phyloP scores from a whole-genome alignment of 2,888 invertebrate species.

The Eristalis pertinax region DNA sequence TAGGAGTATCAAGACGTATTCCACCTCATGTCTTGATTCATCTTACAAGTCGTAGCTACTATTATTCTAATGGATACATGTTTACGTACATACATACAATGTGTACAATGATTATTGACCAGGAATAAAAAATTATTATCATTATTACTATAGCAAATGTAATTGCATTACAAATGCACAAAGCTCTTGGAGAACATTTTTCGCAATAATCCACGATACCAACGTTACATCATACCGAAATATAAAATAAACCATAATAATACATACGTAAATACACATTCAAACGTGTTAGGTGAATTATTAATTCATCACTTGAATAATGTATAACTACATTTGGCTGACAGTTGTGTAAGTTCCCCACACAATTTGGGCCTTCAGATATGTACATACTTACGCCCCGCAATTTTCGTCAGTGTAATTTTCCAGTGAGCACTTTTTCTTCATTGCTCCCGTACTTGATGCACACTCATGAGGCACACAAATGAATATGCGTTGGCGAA shows the following conservation, averaged over 20 bases:
- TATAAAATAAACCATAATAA: neutral
- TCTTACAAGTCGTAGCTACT: no score
- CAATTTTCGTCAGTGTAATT: constrained; percentile 29
- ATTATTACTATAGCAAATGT: no score
- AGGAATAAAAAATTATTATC: no score
- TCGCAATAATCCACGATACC: no score
- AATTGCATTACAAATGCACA: no score
- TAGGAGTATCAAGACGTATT: no score
- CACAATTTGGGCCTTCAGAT: constrained; percentile 31
- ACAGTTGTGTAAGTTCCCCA: constrained; percentile 28
- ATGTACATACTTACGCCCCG: constrained; percentile 2
- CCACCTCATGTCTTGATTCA: no score
- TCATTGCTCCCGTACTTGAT: neutral
- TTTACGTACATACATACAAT: no score
- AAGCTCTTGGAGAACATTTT: no score
- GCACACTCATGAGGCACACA: neutral
- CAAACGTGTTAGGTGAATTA: constrained; percentile 2
- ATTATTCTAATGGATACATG: no score
- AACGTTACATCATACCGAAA: neutral
- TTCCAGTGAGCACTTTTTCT: constrained; percentile 6
- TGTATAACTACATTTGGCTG: neutral
- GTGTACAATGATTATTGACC: no score
- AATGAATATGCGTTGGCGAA: constrained; percentile 52
- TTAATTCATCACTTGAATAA: constrained; percentile 1
- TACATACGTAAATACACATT: neutral